Evolutionary conservation across 2,888 invertebrate genomes (phyloP).

Genomic region (Eristalis arbustorum): DNA sequence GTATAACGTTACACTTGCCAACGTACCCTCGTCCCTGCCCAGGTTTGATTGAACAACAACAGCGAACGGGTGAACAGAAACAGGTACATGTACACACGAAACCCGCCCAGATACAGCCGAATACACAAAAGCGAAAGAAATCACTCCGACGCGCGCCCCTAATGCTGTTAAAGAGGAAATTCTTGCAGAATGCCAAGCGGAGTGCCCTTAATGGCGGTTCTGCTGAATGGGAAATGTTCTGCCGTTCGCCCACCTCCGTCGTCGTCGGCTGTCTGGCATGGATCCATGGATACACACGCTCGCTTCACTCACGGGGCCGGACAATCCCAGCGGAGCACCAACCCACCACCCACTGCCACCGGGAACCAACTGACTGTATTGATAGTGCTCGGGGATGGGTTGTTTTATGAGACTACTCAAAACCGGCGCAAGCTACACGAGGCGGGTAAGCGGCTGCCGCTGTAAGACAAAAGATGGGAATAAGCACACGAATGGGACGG

Average conservation of each 20-base stretch:
- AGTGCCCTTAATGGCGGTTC: conserved; percentile 30
- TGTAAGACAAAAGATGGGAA: conserved; percentile 49
- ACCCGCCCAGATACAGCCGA: conserved; percentile 1
- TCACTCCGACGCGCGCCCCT: conserved; percentile 58
- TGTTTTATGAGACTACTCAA: conserved; percentile 41
- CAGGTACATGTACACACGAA: not conserved
- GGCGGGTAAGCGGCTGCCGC: not conserved
- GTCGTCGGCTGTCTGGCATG: conserved; percentile 38
- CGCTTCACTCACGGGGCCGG: not conserved
- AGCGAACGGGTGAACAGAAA: not conserved
- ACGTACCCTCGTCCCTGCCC: not conserved
- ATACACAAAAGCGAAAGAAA: conserved; percentile 44
- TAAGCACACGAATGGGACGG: conserved; percentile 35
- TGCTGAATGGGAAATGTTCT: conserved; percentile 49
- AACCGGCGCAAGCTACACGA: not conserved
- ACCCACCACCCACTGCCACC: not conserved
- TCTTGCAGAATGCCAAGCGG: conserved; percentile 35
- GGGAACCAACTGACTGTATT: conserved; percentile 24
- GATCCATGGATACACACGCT: not conserved
- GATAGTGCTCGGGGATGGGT: conserved; percentile 49
- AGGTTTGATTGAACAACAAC: conserved; percentile 17
- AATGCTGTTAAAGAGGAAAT: conserved; percentile 59
- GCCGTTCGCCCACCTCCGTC: not conserved
- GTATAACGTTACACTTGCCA: not conserved
- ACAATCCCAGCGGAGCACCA: not conserved